A percentile compares a stretch with the other conserved stretches of the same genome.
Conservation (phyloP, 2,888 invertebrate species). For the Anarsia innoxiella region DNA sequence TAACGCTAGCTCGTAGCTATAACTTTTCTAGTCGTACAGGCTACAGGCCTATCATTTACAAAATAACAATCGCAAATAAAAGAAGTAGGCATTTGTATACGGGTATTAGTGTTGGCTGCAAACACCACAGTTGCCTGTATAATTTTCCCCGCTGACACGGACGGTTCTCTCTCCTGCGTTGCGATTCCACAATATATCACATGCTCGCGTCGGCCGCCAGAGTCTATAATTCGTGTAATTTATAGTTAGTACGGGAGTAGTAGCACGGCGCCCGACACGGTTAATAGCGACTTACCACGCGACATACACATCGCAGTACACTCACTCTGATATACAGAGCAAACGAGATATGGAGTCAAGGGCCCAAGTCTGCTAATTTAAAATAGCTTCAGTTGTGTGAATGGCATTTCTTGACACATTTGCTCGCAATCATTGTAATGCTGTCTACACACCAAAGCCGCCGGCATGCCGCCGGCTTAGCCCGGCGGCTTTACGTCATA, state of each 20-base stretch:
- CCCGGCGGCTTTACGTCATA: too few relatives aligned
- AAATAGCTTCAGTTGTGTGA: too few relatives aligned
- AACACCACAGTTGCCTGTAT: slow-evolving; percentile 56
- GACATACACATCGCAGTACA: slow-evolving; percentile 52
- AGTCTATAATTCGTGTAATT: slow-evolving; percentile 72
- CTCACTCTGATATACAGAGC: too few relatives aligned
- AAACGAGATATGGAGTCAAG: too few relatives aligned
- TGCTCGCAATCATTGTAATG: background rate
- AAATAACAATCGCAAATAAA: slow-evolving; percentile 65
- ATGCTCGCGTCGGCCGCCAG: slow-evolving; percentile 48
- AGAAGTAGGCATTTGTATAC: slow-evolving; percentile 31
- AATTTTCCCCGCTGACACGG: slow-evolving; percentile 67
- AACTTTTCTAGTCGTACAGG: slow-evolving; percentile 54
- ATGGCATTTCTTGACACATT: background rate
- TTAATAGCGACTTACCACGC: slow-evolving; percentile 71
- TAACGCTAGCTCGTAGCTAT: slow-evolving; percentile 48
- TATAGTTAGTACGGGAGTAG: slow-evolving; percentile 58
- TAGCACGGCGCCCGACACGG: slow-evolving; percentile 49
- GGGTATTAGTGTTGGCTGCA: slow-evolving; percentile 54
- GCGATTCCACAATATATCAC: slow-evolving; percentile 69
- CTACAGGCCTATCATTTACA: slow-evolving; percentile 60
- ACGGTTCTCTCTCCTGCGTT: slow-evolving; percentile 26
- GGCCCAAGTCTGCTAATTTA: too few relatives aligned
- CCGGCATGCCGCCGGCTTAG: too few relatives aligned
- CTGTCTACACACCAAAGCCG: background rate